Conservation (phyloP, 2,797 vertebrate species). For the Lycodopsis pacificus region DNA sequence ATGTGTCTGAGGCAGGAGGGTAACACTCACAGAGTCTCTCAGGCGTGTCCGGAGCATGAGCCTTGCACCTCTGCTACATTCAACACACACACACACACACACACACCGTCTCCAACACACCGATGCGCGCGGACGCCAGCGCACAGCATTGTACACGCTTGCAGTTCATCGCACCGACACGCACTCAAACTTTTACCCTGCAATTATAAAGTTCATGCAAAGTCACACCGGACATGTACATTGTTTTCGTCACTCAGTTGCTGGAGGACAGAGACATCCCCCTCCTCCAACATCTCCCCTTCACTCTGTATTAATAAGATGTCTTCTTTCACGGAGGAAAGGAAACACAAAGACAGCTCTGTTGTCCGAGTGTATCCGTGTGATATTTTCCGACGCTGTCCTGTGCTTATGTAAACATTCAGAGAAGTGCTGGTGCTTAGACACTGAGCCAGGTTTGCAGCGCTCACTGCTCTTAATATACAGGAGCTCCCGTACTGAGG, state of each 20-base stretch:
- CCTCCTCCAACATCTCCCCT: constrained; percentile 13
- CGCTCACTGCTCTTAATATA: constrained; percentile 34
- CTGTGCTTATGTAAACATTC: constrained; percentile 54
- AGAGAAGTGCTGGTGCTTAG: constrained; percentile 34
- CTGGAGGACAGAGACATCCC: constrained; percentile 1
- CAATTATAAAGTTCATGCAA: constrained; percentile 50
- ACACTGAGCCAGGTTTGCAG: constrained; percentile 34
- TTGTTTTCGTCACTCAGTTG: background rate
- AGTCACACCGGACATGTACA: constrained; percentile 20
- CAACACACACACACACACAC: constrained; percentile 50
- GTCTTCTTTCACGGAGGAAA: constrained; percentile 30
- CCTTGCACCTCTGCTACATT: constrained; percentile 63
- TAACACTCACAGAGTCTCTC: constrained; percentile 79
- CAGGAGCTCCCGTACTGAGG: constrained; percentile 3
- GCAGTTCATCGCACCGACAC: constrained; percentile 32
- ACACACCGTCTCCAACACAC: constrained; percentile 27
- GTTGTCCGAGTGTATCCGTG: constrained; percentile 25
- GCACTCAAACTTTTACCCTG: constrained; percentile 43
- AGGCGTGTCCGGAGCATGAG: constrained; percentile 80
- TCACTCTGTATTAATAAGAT: constrained; percentile 31
- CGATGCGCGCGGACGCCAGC: background rate
- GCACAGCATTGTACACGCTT: constrained; percentile 19
- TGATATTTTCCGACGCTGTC: constrained; percentile 42
- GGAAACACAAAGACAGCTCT: constrained; percentile 46
- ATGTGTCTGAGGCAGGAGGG: constrained; percentile 73